Base-by-base conservation (phyloP, 2,113 vertebrate species). In the Lipophrys pholis region DNA sequence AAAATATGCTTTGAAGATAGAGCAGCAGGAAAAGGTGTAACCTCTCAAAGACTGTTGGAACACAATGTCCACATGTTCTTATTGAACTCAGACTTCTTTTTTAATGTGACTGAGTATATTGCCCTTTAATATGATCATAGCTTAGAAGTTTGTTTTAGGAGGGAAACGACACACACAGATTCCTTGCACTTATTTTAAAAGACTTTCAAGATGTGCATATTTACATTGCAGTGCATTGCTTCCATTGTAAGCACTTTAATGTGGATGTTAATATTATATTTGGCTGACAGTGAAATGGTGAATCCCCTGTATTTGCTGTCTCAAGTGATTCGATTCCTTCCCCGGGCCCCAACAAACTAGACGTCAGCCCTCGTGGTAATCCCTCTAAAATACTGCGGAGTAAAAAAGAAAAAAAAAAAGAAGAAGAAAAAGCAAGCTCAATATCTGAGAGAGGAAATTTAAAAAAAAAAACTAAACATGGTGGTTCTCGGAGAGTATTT, bases 351-450 rank as follows among this genome's bases (percentile, higher is more conserved):
- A 68, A 45, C 71, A 1, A 41, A 67, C 51, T 49, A 14, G 15
- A 66, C 40, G 63, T 81, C 73, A 85, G 67, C 53, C 36, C 21
- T 62, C 16, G 14, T 53, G 53, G 48, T 72, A 64, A 72, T 75
- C 71, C 71, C 53, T 5, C 21, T 50, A 66, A 78, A 36, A 57
- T 57, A 67, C 65, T 59, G 48, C 63, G 16, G 49, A 63, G 53
- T 58, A 39, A 38, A 1, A 72, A 52, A 46, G 11, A 21, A 30
- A 30, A 30, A 39, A 38, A 1, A 72, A 48, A 46, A 15, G 36
- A 30, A 30, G n/a, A n/a, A n/a, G n/a, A 30, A 30, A 4, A 30
- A 30, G 21, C 21, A 30, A 30, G 21, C 21, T 30, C 2, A 30
- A 30, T 30, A 30, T 30, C 21, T 39, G 38, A 2, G 21, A 35